Percentiles rank a stretch among this genome's conserved stretches.
These are phyloP conservation scores for Drosophila ficusphila DNA, from an alignment of 1,140 invertebrate species.

Conservation along the genomic window DNA sequence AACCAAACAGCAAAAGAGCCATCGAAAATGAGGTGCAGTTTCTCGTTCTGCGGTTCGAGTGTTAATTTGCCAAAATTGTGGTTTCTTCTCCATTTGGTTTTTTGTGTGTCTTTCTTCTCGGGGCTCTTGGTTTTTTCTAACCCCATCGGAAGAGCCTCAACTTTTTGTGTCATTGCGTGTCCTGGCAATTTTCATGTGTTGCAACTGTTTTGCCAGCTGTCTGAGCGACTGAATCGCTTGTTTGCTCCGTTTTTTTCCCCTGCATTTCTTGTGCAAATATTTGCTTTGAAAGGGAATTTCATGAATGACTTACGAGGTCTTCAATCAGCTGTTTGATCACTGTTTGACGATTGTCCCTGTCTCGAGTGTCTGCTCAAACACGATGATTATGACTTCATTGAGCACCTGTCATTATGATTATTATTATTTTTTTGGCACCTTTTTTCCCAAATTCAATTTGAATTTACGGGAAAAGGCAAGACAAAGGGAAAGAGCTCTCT, in stretches of 20 bases:
- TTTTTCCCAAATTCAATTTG: slow-evolving; percentile 49
- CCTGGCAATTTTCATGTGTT: slow-evolving; percentile 69
- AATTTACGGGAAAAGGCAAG: slow-evolving; percentile 22
- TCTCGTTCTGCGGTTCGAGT: slow-evolving; percentile 40
- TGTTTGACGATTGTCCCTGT: slow-evolving; percentile 37
- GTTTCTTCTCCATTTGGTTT: slow-evolving; percentile 38
- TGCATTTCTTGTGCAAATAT: slow-evolving; percentile 69
- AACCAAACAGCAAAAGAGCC: slow-evolving; percentile 4
- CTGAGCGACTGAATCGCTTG: slow-evolving; percentile 42
- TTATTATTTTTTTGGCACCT: slow-evolving; percentile 51
- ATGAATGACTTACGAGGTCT: slow-evolving; percentile 60
- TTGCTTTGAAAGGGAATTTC: slow-evolving; percentile 45
- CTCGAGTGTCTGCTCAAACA: slow-evolving; percentile 39
- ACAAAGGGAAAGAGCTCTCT: slow-evolving; percentile 32
- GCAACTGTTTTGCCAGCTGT: slow-evolving; percentile 70
- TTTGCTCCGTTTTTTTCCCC: slow-evolving; percentile 18
- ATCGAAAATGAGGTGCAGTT: slow-evolving; percentile 47
- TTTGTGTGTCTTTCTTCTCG: background rate
- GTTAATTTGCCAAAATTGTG: slow-evolving; percentile 78
- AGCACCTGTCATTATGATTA: slow-evolving; percentile 43
- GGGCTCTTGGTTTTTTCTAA: slow-evolving; percentile 42
- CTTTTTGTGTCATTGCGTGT: slow-evolving; percentile 71
- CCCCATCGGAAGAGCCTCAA: slow-evolving; percentile 18
- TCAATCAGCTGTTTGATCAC: slow-evolving; percentile 69
- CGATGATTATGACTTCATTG: slow-evolving; percentile 48